A percentile compares a stretch with the other conserved stretches of the same genome.
Conservation (phyloP, 2,113 vertebrate species). For the Nothocercus nigrocapillus region DNA sequence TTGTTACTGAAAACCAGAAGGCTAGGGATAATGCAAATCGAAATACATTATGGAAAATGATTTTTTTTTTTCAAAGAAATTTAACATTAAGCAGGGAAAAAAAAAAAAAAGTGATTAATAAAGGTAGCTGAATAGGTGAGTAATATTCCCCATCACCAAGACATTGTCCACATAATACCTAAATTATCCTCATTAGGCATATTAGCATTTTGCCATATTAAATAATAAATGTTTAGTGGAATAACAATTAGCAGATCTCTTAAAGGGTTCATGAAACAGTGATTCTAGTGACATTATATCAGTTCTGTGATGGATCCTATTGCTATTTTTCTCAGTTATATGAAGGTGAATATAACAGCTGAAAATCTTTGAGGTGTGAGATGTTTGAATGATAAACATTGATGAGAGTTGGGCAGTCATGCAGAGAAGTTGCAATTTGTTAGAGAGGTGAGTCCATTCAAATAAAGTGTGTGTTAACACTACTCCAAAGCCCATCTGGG, state of each 20-base stretch:
- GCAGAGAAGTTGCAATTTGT: background rate
- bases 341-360: background rate
- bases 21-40: background rate
- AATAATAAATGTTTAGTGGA: fast-evolving
- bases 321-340: background rate
- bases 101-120: background rate
- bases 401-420: background rate
- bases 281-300: background rate
- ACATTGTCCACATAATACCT: background rate
- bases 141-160: background rate
- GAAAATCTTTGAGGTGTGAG: background rate
- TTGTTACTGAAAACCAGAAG: background rate
- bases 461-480: background rate
- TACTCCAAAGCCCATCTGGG: background rate
- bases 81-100: background rate
- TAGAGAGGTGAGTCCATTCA: background rate
- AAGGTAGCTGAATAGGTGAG: background rate
- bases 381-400: background rate
- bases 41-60: background rate
- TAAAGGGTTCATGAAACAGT: fast-evolving
- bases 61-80: background rate
- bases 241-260: background rate
- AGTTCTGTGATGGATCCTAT: fast-evolving
- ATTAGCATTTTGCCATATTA: background rate
- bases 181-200: background rate